Evolutionary conservation across 2,888 invertebrate species (phyloP).

Genomic region (Amiota mariae): DNA sequence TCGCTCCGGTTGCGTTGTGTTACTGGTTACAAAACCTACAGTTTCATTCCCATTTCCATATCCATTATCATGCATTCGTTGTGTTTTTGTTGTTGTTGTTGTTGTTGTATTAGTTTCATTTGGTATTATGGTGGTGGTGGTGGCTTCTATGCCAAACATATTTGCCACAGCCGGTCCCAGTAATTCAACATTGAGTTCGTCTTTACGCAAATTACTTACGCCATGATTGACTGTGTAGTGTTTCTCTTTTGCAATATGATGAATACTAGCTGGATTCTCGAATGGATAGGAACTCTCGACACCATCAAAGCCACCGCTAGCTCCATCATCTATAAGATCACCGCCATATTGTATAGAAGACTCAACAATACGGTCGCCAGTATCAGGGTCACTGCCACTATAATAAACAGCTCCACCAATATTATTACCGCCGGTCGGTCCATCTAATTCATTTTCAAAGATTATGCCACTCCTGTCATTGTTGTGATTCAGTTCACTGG

Average conservation of each 20-base stretch:
- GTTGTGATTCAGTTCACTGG: slow-evolving; percentile 60
- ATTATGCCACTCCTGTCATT: slow-evolving; percentile 47
- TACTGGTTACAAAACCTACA: background rate
- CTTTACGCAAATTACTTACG: slow-evolving; percentile 69
- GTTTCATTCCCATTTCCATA: background rate
- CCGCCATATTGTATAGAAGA: slow-evolving; percentile 73
- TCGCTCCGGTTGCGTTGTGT: slow-evolving; percentile 16
- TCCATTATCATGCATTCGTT: background rate
- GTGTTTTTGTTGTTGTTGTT: too few relatives aligned
- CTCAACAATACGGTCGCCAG: slow-evolving; percentile 57
- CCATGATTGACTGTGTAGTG: slow-evolving; percentile 59
- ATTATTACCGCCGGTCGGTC: background rate
- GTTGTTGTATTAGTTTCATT: slow-evolving; percentile 10
- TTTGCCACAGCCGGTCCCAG: slow-evolving; percentile 15
- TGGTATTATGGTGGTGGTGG: background rate
- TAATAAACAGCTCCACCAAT: slow-evolving; percentile 2
- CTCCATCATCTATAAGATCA: slow-evolving; percentile 71
- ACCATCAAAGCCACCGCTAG: slow-evolving; percentile 69
- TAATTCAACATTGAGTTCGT: slow-evolving; percentile 66
- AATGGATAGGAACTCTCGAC: slow-evolving; percentile 71
- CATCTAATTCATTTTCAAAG: slow-evolving; percentile 16
- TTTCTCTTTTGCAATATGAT: slow-evolving; percentile 51
- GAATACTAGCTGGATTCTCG: slow-evolving; percentile 62
- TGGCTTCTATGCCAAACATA: slow-evolving; percentile 36
- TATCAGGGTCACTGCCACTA: slow-evolving; percentile 28